These are phyloP conservation scores for Chinchilla lanigera DNA, from an alignment of 2,113 vertebrate species.

Conservation along the genomic window DNA sequence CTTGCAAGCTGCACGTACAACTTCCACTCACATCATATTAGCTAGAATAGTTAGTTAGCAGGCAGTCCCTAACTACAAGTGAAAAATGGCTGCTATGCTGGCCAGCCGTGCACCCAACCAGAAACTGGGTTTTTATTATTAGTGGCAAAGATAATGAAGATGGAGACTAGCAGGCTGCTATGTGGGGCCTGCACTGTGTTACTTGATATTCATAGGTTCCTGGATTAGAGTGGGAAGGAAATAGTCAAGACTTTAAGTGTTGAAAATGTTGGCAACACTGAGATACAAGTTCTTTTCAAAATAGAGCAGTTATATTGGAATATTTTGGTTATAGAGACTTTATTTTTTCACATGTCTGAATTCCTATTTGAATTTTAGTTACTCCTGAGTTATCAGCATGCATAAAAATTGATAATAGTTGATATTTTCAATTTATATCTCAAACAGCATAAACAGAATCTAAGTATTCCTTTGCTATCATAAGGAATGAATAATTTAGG, in stretches of 20 bases:
- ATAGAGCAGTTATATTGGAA: background rate
- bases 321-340: background rate
- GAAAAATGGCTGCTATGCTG: background rate
- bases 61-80: background rate
- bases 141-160: background rate
- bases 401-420: constrained; percentile 2
- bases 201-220: background rate
- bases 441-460: constrained; percentile 43
- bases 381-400: background rate
- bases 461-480: constrained; percentile 57
- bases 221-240: background rate
- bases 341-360: background rate
- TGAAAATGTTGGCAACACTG: background rate
- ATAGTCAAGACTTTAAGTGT: background rate
- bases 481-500: constrained; percentile 61
- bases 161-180: background rate
- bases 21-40: background rate
- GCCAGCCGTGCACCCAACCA: background rate
- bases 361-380: constrained; percentile 62
- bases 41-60: background rate
- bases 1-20: background rate
- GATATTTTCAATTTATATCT: constrained; percentile 60
- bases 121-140: background rate
- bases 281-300: background rate
- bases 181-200: background rate